Conservation (phyloP, 2,888 invertebrate genomes). For the Teleogryllus oceanicus region DNA sequence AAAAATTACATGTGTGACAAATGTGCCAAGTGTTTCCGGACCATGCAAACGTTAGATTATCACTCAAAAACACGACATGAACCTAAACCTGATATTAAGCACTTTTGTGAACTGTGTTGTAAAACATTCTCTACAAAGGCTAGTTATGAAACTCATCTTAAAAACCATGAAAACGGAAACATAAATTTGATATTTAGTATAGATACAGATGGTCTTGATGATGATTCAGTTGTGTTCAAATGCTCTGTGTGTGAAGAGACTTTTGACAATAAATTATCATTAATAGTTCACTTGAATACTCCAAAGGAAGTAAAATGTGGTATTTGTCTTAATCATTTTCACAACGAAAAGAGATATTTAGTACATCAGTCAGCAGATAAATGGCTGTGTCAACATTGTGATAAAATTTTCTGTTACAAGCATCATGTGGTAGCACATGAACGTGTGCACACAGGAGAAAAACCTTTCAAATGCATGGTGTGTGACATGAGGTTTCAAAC, state of each 20-base stretch:
- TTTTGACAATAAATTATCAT: background rate
- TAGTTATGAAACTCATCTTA: background rate
- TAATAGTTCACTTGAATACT: background rate
- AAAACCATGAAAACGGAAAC: background rate
- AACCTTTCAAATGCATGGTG: background rate
- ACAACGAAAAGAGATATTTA: background rate
- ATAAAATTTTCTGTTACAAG: background rate
- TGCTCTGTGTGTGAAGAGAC: background rate
- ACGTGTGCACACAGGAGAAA: background rate
- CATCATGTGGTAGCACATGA: background rate
- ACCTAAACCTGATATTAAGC: background rate
- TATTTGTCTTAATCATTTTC: background rate
- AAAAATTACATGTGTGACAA: background rate
- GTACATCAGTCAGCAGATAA: background rate
- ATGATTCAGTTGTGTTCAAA: background rate
- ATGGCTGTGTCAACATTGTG: background rate
- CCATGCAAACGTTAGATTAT: background rate
- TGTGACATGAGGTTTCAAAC: background rate
- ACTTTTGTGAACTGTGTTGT: background rate
- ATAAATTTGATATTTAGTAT: background rate
- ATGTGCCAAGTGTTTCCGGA: background rate
- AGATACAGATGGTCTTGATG: background rate
- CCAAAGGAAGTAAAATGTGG: background rate
- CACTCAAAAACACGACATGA: background rate
- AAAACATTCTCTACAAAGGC: background rate